Percentiles rank a stretch among this genome's conserved stretches.
Conservation (phyloP, 2,113 vertebrate genomes). For the Plotosus lineatus region DNA sequence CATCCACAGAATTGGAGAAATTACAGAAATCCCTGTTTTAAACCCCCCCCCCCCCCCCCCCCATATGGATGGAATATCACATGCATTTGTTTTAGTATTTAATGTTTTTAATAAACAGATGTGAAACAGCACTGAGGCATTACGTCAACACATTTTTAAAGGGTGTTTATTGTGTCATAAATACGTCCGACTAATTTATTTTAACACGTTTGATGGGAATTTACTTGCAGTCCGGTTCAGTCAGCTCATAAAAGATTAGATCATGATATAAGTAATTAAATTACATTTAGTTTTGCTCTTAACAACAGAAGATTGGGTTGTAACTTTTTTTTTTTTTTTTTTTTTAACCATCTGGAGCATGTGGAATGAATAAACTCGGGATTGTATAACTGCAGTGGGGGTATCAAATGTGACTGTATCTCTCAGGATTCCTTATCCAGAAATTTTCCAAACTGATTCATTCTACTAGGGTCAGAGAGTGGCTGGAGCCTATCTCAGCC, state of each 20-base stretch:
- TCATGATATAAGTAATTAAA: not conserved
- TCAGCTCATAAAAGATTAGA: not conserved
- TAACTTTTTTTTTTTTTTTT: not conserved
- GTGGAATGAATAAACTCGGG: not conserved
- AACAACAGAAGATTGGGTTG: not conserved
- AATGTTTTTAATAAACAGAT: conserved; percentile 9
- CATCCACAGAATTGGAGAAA: not conserved
- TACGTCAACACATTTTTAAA: not conserved
- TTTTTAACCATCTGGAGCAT: no score
- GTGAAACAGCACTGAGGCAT: not conserved
- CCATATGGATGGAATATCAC: not conserved
- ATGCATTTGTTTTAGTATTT: conserved; percentile 7
- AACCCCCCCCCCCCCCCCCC: not conserved
- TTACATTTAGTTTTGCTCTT: not conserved
- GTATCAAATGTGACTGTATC: not conserved
- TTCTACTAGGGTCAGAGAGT: no score
- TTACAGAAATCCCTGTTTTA: not conserved
- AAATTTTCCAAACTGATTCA: no score
- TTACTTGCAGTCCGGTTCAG: not conserved
- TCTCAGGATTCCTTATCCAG: not conserved
- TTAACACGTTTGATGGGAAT: not conserved
- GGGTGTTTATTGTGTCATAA: conserved; percentile 11
- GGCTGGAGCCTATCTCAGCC: no score
- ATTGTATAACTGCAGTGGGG: not conserved
- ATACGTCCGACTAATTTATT: not conserved